Evolutionary conservation across 2,888 invertebrate species (phyloP).

Genomic region (Sinhomidia bicolor): DNA sequence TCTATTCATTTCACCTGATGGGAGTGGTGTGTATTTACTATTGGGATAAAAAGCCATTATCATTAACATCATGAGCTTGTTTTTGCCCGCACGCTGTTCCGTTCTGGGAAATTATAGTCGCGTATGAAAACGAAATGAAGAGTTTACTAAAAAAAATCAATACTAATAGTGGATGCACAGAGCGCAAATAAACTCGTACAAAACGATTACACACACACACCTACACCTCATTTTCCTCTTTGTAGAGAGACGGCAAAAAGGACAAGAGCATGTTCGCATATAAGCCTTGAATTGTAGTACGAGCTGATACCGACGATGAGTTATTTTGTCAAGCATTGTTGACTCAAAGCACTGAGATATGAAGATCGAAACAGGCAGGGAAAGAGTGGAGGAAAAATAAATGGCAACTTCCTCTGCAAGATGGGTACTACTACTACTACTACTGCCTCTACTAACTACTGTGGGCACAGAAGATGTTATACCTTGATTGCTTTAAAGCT

Average conservation of each 20-base stretch:
- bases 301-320: background rate
- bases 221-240: background rate
- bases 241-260: background rate
- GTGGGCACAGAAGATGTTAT: background rate
- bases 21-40: too few species aligned
- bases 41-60: too few species aligned
- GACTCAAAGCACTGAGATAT: background rate
- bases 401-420: background rate
- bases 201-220: slow-evolving; percentile 3
- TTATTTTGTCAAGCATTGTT: background rate
- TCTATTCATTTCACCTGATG: background rate
- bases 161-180: background rate
- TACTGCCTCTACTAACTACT: too few species aligned
- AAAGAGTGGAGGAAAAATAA: background rate
- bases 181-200: background rate
- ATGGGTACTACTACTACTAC: background rate
- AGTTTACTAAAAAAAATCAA: background rate
- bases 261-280: background rate
- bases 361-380: background rate
- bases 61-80: background rate
- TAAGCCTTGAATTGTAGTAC: background rate
- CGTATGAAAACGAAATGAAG: slow-evolving; percentile 2
- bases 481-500: background rate
- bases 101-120: slow-evolving; percentile 13
- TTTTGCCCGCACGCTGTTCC: background rate